Conservation (phyloP, 2,113 vertebrate species). For the Proterorhinus semilunaris region DNA sequence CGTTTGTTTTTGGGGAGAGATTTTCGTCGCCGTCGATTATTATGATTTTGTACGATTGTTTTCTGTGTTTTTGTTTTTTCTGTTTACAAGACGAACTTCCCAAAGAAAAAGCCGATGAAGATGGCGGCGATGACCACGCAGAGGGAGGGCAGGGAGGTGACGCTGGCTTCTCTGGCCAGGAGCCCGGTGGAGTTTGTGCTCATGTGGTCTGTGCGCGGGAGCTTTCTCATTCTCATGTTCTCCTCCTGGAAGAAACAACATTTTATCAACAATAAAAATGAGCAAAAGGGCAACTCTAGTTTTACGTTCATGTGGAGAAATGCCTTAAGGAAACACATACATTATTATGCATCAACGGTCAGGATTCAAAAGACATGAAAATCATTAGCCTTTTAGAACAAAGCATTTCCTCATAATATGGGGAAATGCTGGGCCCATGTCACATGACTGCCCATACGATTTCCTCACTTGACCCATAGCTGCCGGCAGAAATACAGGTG, state of each 20-base stretch:
- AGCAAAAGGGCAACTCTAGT: too few relatives aligned
- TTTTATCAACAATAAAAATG: not conserved
- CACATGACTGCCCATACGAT: too few relatives aligned
- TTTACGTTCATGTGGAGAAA: too few relatives aligned
- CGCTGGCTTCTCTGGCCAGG: constrained; percentile 85
- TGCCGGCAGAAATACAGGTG: too few relatives aligned
- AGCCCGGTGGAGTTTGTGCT: constrained; percentile 80
- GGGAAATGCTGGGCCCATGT: too few relatives aligned
- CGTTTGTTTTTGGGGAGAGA: not conserved
- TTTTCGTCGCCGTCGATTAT: not conserved
- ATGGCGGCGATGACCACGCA: constrained; percentile 98
- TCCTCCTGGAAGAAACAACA: constrained; percentile 82
- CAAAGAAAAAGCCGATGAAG: constrained; percentile 99
- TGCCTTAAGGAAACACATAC: too few relatives aligned
- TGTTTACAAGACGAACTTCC: constrained; percentile 98
- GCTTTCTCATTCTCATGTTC: constrained; percentile 88
- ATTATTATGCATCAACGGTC: too few relatives aligned
- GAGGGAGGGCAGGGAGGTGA: constrained; percentile 92
- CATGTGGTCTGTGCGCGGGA: constrained; percentile 85
- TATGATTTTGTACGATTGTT: not conserved
- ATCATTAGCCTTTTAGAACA: too few relatives aligned
- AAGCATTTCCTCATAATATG: too few relatives aligned
- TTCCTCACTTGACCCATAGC: too few relatives aligned
- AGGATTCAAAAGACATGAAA: too few relatives aligned
- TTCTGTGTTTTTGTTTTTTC: not conserved